A percentile compares a stretch with the other conserved stretches of the same genome.
These are phyloP conservation scores for Cheilosia urbana DNA, from an alignment of 2,888 invertebrate species.

Conservation along the genomic window DNA sequence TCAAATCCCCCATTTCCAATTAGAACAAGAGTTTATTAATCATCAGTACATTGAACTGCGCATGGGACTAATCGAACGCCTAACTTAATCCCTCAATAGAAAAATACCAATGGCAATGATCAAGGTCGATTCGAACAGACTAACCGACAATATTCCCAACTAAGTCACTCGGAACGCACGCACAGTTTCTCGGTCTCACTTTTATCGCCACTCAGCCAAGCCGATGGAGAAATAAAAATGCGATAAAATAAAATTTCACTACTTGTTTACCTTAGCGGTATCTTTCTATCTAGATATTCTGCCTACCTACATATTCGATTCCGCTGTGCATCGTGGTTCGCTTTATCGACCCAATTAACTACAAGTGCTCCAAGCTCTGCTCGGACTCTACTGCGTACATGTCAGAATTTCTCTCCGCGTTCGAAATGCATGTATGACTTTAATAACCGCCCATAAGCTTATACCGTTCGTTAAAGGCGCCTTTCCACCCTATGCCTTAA, in stretches of 20 bases:
- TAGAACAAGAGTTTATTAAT: background rate
- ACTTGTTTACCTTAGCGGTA: slow-evolving; percentile 46
- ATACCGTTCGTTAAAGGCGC: slow-evolving; percentile 4
- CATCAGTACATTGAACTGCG: background rate
- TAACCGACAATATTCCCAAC: background rate
- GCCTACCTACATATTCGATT: slow-evolving; percentile 40
- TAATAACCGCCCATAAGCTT: slow-evolving; percentile 39
- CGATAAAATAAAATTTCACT: slow-evolving; percentile 61
- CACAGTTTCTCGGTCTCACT: slow-evolving; percentile 35
- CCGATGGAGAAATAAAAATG: slow-evolving; percentile 23
- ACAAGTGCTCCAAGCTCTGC: slow-evolving; percentile 20
- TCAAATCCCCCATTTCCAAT: background rate
- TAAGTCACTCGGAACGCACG: background rate
- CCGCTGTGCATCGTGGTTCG: slow-evolving; percentile 36
- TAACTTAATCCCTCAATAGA: slow-evolving; percentile 2
- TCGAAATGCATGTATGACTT: slow-evolving; percentile 27
- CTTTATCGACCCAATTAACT: slow-evolving; percentile 65
- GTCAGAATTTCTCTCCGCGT: slow-evolving; percentile 59
- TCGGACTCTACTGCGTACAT: slow-evolving; percentile 13
- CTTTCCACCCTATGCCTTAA: background rate
- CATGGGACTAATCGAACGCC: background rate
- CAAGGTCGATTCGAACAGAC: slow-evolving; percentile 23
- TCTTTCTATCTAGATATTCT: slow-evolving; percentile 16
- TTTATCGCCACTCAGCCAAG: slow-evolving; percentile 32
- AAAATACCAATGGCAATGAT: slow-evolving; percentile 1